Conservation (phyloP, 1,140 invertebrate genomes). For the Argopecten irradians region DNA sequence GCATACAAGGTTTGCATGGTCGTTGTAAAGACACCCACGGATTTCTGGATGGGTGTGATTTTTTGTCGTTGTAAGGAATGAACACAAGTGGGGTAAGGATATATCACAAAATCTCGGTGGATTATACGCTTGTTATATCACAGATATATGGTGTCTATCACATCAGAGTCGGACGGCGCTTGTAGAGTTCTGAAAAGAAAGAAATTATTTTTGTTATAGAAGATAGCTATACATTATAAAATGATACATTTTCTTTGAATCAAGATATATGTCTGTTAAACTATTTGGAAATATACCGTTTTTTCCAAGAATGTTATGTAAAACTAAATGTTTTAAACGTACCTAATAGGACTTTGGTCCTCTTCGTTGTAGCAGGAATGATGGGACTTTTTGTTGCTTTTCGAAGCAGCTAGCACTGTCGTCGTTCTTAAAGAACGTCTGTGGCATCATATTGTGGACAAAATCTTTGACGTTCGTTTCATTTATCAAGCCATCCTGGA, state of each 20-base stretch:
- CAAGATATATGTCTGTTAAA: no score
- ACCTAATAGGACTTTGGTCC: background rate
- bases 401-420: slow-evolving; percentile 31
- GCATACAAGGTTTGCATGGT: background rate
- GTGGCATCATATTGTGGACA: slow-evolving; percentile 48
- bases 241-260: background rate
- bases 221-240: background rate
- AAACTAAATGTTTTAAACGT: background rate
- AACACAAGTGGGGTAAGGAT: background rate
- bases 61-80: background rate
- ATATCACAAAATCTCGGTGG: slow-evolving; percentile 2
- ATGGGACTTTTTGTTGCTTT: slow-evolving; percentile 46
- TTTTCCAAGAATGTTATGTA: background rate
- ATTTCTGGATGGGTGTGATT: background rate
- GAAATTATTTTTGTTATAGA: background rate
- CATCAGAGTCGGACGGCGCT: background rate
- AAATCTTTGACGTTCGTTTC: slow-evolving; percentile 47
- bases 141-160: background rate
- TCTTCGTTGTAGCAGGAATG: slow-evolving; percentile 33
- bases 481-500: background rate
- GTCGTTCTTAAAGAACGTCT: slow-evolving; percentile 38
- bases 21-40: background rate
- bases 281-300: no score
- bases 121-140: background rate
- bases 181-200: background rate